Percentiles rank a stretch among this genome's conserved stretches.
These are phyloP conservation scores for Rhynchophorus ferrugineus DNA, from an alignment of 1,140 invertebrate genomes.

Conservation along the genomic window DNA sequence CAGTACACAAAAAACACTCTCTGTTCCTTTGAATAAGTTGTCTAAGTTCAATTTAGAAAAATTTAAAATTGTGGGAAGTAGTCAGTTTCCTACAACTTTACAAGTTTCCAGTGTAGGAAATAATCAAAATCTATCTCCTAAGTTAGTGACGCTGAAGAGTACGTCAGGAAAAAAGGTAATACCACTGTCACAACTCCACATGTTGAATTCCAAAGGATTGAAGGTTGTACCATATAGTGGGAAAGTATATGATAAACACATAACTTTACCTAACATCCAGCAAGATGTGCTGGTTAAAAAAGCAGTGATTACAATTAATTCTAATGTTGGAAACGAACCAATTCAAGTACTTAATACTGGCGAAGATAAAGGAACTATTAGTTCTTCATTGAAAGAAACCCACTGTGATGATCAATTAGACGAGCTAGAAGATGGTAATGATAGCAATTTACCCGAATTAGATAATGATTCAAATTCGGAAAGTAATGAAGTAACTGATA, in stretches of 20 bases:
- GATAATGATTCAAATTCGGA: constrained; percentile 6
- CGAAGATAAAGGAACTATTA: too few relatives aligned
- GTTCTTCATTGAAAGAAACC: too few relatives aligned
- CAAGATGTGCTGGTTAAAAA: not conserved
- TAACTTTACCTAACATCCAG: not conserved
- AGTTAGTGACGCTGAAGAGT: constrained; percentile 35
- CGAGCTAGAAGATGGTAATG: not conserved
- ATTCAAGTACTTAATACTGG: not conserved
- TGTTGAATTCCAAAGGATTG: constrained; percentile 35
- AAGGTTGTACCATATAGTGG: constrained; percentile 35
- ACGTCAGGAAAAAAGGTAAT: constrained; percentile 35
- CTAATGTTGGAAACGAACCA: not conserved
- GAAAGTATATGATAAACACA: constrained; percentile 29
- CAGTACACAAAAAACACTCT: constrained; percentile 34
- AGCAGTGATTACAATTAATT: not conserved
- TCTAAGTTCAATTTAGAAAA: constrained; percentile 38
- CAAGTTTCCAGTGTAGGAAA: constrained; percentile 19
- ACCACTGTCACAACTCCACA: constrained; percentile 34
- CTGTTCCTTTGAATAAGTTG: constrained; percentile 37
- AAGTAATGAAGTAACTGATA: constrained; percentile 4
- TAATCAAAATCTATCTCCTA: constrained; percentile 27
- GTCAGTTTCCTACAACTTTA: constrained; percentile 16
- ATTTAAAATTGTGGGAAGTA: constrained; percentile 36
- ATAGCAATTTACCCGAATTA: constrained; percentile 6
- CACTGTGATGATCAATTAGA: too few relatives aligned